These are phyloP conservation scores for Drosophila nasuta DNA, from an alignment of 1,140 invertebrate genomes.

Conservation along the genomic window DNA sequence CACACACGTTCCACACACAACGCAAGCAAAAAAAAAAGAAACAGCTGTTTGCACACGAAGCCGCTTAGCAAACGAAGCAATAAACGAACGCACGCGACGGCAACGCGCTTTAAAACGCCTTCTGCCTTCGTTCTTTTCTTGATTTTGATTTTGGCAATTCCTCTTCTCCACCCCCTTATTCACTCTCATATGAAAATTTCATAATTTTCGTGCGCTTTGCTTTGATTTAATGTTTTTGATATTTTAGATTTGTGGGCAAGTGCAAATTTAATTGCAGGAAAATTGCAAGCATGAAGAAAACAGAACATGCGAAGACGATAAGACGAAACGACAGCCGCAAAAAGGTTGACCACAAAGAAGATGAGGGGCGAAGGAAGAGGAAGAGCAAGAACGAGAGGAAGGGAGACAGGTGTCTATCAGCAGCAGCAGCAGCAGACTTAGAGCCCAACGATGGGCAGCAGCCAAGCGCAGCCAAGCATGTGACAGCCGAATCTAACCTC, in stretches of 20 bases:
- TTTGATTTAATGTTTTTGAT: constrained; percentile 21
- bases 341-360: not conserved
- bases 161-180: not conserved
- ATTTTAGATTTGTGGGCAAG: not conserved
- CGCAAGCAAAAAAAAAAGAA: not conserved
- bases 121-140: constrained; percentile 3
- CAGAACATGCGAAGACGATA: constrained; percentile 49
- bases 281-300: constrained; percentile 44
- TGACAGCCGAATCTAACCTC: constrained; percentile 47
- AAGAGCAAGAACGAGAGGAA: not conserved
- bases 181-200: constrained; percentile 9
- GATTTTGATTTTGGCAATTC: not conserved
- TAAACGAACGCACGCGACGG: constrained; percentile 26
- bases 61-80: constrained; percentile 2
- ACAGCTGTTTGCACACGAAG: constrained; percentile 17
- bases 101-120: constrained; percentile 20
- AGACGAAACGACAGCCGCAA: constrained; percentile 14
- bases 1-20: constrained; percentile 13
- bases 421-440: no score
- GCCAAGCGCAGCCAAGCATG: constrained; percentile 67
- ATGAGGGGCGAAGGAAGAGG: not conserved
- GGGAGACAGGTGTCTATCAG: not conserved
- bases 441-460: constrained; percentile 46
- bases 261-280: constrained; percentile 53
- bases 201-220: constrained; percentile 8